These are phyloP conservation scores for Xestia xanthographa DNA, from an alignment of 2,888 invertebrate species.

Conservation along the genomic window DNA sequence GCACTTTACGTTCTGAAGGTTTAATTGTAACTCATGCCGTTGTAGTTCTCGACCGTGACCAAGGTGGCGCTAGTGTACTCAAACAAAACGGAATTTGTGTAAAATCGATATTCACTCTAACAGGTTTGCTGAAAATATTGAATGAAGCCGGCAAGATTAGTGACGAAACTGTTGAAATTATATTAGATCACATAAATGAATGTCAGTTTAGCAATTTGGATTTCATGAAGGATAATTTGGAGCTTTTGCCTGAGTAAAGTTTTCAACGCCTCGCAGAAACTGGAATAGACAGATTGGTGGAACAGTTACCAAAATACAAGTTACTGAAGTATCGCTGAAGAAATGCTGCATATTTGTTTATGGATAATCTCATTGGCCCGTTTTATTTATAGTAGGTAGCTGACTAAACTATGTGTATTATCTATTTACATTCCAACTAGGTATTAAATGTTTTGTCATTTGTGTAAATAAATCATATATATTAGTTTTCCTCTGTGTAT, in stretches of 20 bases:
- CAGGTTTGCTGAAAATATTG: conserved; percentile 91
- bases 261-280: not conserved
- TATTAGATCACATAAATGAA: conserved; percentile 83
- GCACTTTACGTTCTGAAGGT: conserved; percentile 92
- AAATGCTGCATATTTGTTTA: conserved; percentile 4
- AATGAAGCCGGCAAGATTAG: conserved; percentile 92
- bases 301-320: not conserved
- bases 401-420: not conserved
- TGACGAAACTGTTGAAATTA: conserved; percentile 82
- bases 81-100: conserved; percentile 92
- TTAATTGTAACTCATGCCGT: conserved; percentile 94
- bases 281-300: not conserved
- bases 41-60: conserved; percentile 97
- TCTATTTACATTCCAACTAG: not conserved
- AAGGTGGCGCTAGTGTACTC: conserved; percentile 95
- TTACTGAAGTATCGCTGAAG: conserved; percentile 1
- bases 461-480: not conserved
- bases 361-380: not conserved
- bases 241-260: conserved; percentile 44
- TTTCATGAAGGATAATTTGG: conserved; percentile 77
- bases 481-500: not conserved
- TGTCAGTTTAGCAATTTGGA: conserved; percentile 78
- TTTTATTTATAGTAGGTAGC: not conserved
- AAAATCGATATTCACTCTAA: conserved; percentile 92
- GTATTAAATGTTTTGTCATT: no score